Percentiles rank a stretch among this genome's conserved stretches.
These are phyloP conservation scores for Clarias pachynema DNA, from an alignment of 2,797 vertebrate species.

Conservation along the genomic window DNA sequence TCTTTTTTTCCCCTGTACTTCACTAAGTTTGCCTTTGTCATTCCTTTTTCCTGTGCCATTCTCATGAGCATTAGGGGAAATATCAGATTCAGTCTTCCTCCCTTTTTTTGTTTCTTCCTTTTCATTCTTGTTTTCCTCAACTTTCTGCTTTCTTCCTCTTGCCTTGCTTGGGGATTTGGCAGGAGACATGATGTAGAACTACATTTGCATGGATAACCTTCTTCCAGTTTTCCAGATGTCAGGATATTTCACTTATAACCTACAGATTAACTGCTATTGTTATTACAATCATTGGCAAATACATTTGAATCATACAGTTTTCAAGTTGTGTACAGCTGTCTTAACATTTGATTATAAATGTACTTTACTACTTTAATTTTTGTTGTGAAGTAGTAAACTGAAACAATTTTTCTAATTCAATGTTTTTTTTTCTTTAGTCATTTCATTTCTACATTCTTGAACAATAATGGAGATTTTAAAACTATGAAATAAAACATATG, in stretches of 20 bases:
- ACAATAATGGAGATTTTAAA: no score
- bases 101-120: slow-evolving; percentile 54
- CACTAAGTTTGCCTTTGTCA: slow-evolving; percentile 45
- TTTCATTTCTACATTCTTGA: no score
- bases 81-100: slow-evolving; percentile 47
- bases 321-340: background rate
- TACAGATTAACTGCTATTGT: slow-evolving; percentile 28
- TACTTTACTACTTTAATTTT: background rate
- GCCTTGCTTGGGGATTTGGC: slow-evolving; percentile 60
- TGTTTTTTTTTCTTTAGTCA: no score
- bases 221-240: slow-evolving; percentile 20
- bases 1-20: slow-evolving; percentile 40
- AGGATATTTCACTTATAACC: slow-evolving; percentile 51
- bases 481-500: no score
- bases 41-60: slow-evolving; percentile 42
- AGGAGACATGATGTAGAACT: slow-evolving; percentile 62
- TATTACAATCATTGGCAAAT: background rate
- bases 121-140: slow-evolving; percentile 48
- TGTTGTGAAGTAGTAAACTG: slow-evolving; percentile 17
- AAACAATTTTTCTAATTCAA: background rate
- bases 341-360: background rate
- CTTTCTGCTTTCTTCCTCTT: slow-evolving; percentile 53
- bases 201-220: slow-evolving; percentile 36
- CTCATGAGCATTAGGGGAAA: slow-evolving; percentile 29
- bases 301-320: background rate